A percentile compares a stretch with the other conserved stretches of the same genome.
These are phyloP conservation scores for Crossoptilon crossoptilon DNA, from an alignment of 2,797 vertebrate species.

Conservation along the genomic window DNA sequence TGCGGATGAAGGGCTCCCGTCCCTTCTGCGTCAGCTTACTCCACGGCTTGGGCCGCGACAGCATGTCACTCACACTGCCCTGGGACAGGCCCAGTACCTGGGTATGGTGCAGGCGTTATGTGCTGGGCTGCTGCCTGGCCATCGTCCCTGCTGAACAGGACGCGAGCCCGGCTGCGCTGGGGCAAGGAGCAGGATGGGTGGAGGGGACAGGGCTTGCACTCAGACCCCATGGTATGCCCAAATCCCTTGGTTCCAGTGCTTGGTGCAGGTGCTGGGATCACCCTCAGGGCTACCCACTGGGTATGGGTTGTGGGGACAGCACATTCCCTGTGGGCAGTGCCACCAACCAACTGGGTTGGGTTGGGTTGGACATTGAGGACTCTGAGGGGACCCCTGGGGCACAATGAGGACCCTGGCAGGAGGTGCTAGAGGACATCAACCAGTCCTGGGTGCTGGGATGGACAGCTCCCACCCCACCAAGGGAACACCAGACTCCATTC, in stretches of 20 bases:
- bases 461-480: background rate
- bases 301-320: background rate
- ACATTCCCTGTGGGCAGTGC: background rate
- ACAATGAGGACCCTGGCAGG: background rate
- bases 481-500: background rate
- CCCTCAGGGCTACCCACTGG: background rate
- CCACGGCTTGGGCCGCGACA: conserved; percentile 98
- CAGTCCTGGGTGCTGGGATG: background rate
- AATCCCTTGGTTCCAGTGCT: background rate
- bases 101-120: background rate
- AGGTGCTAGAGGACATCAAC: background rate
- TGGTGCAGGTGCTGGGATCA: background rate
- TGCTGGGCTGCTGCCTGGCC: fast-evolving
- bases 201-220: background rate
- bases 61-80: conserved; percentile 98
- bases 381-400: background rate
- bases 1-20: conserved; percentile 97
- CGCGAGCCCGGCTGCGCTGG: background rate
- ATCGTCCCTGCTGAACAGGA: background rate
- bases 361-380: background rate
- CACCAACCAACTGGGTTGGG: background rate
- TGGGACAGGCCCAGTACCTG: conserved; percentile 98
- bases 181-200: background rate
- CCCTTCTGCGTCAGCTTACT: conserved; percentile 99
- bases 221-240: fast-evolving